Evolutionary conservation across 2,888 invertebrate genomes (phyloP).

Genomic region (Orthosia gracilis): DNA sequence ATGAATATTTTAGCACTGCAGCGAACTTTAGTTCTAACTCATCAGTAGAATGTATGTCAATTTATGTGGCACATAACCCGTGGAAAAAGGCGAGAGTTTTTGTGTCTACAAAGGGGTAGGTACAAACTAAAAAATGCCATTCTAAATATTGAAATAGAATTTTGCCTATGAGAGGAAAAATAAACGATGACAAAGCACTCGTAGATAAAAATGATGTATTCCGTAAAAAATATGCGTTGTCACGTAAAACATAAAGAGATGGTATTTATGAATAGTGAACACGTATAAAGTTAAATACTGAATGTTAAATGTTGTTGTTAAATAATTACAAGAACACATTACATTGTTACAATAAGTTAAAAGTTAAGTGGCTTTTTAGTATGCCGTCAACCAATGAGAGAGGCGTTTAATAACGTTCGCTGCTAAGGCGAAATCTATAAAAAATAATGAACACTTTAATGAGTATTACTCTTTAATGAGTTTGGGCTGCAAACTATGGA

Average conservation of each 20-base stretch:
- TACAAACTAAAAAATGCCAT: neutral
- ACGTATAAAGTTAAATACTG: slow-evolving; percentile 23
- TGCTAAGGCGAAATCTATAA: neutral
- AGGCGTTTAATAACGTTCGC: neutral
- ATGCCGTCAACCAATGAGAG: neutral
- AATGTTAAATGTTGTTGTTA: slow-evolving; percentile 7
- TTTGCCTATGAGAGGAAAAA: neutral
- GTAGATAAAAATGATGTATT: neutral
- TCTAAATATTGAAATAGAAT: neutral
- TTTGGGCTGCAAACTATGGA: no score
- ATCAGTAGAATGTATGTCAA: no score
- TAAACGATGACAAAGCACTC: neutral
- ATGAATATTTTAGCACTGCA: no score
- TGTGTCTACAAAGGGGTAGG: no score
- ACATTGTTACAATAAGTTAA: neutral
- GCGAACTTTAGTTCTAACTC: no score
- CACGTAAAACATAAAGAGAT: slow-evolving; percentile 32
- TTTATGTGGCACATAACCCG: no score
- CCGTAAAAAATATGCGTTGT: slow-evolving; percentile 22
- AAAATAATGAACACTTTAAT: no score
- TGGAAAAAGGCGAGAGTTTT: no score
- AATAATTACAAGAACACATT: neutral
- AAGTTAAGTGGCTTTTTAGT: neutral
- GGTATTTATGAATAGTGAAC: neutral
- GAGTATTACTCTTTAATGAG: no score